Percentiles rank a stretch among this genome's conserved stretches.
Evolutionary conservation across 2,113 vertebrate species (phyloP).

Genomic region (Ailurus styani): DNA sequence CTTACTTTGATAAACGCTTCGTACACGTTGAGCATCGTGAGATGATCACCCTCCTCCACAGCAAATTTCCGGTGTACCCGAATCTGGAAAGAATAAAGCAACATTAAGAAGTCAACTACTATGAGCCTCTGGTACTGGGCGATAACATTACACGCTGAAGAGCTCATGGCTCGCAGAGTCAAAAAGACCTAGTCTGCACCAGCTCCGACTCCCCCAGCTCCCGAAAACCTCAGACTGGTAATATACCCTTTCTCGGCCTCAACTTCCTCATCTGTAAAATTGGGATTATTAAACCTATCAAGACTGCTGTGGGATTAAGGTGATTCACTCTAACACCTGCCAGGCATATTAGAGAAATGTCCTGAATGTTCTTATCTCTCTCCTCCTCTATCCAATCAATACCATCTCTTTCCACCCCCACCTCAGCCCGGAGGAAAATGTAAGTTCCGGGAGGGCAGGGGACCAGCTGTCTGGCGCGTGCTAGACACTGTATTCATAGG

Average conservation of each 20-base stretch:
- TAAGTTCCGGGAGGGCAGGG: neutral
- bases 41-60: constrained; percentile 97
- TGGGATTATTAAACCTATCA: neutral
- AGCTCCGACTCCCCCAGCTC: neutral
- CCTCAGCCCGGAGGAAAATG: accelerated
- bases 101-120: neutral
- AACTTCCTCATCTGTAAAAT: neutral
- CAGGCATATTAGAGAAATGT: neutral
- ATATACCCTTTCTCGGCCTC: neutral
- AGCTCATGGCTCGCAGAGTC: neutral
- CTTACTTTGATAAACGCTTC: constrained; percentile 98
- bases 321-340: neutral
- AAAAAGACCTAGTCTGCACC: neutral
- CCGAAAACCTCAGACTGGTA: neutral
- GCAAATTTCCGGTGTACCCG: constrained; percentile 96
- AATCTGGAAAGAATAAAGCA: constrained; percentile 80
- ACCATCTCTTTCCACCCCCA: neutral
- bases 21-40: constrained; percentile 98
- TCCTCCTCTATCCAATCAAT: neutral
- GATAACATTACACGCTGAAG: accelerated
- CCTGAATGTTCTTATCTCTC: neutral
- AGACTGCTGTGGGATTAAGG: neutral
- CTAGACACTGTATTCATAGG: too few species aligned
- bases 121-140: neutral
- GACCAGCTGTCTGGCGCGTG: too few species aligned